Conservation (phyloP, 2,888 invertebrate species). For the Oligia fasciuncula region DNA sequence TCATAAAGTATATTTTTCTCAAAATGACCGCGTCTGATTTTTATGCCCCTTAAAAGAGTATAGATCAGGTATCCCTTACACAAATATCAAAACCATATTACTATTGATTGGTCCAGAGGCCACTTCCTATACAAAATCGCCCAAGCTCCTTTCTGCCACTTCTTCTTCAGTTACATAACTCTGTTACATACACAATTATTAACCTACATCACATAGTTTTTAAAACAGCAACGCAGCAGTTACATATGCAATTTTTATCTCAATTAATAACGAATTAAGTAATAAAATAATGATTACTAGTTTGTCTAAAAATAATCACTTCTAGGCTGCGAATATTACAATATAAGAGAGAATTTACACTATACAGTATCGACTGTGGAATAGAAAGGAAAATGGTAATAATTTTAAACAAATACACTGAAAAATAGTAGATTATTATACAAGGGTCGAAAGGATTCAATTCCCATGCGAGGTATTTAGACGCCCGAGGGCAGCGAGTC, state of each 20-base stretch:
- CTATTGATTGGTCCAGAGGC: not conserved
- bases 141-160: not conserved
- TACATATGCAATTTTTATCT: not conserved
- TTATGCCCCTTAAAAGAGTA: no score
- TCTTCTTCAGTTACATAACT: not conserved
- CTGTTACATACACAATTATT: not conserved
- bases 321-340: constrained; percentile 1
- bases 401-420: not conserved
- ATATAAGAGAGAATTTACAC: constrained; percentile 26
- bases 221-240: constrained; percentile 2
- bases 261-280: not conserved
- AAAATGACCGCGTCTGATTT: no score
- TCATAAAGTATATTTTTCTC: no score
- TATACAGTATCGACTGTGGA: not conserved
- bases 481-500: no score
- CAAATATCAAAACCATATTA: not conserved
- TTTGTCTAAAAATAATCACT: constrained; percentile 38
- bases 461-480: no score
- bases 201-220: constrained; percentile 8
- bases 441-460: no score
- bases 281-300: no score
- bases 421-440: no score
- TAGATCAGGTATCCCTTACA: no score
- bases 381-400: not conserved
- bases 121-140: not conserved